phyloP scores from a whole-genome alignment of 2,797 vertebrate genomes.

The Falco novaeseelandiae region DNA sequence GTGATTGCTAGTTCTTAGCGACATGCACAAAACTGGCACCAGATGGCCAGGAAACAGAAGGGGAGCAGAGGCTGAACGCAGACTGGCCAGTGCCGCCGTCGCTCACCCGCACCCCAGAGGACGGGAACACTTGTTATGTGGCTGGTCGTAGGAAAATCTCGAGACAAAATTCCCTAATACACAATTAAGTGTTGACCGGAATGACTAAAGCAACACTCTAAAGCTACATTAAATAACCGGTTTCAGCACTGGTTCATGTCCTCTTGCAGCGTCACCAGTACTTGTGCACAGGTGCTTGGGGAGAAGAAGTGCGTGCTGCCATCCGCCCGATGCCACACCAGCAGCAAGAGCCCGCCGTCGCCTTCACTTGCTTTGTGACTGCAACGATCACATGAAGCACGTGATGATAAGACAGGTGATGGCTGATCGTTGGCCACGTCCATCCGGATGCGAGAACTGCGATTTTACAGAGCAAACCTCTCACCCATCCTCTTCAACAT shows the following conservation, averaged over 20 bases:
- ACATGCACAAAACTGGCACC: background rate
- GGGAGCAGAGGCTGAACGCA: background rate
- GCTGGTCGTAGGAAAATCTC: background rate
- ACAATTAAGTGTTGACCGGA: background rate
- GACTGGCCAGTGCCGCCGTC: background rate
- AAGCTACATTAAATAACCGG: background rate
- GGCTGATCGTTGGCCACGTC: background rate
- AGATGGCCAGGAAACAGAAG: background rate
- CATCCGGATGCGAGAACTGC: background rate
- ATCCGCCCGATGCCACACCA: no score
- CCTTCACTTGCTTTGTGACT: background rate
- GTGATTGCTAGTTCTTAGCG: background rate
- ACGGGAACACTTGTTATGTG: background rate
- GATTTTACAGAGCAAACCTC: background rate
- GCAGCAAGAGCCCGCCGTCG: background rate
- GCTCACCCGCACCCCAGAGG: fast-evolving
- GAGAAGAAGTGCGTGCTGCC: background rate
- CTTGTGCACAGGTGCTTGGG: background rate
- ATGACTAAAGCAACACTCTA: background rate
- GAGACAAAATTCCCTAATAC: background rate
- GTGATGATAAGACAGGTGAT: fast-evolving
- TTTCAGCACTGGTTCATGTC: background rate
- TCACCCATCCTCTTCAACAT: fast-evolving
- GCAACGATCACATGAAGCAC: background rate
- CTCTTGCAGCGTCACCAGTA: background rate